Evolutionary conservation across 2,888 invertebrate species (phyloP).

Genomic region (Lepidochitona cinerea): DNA sequence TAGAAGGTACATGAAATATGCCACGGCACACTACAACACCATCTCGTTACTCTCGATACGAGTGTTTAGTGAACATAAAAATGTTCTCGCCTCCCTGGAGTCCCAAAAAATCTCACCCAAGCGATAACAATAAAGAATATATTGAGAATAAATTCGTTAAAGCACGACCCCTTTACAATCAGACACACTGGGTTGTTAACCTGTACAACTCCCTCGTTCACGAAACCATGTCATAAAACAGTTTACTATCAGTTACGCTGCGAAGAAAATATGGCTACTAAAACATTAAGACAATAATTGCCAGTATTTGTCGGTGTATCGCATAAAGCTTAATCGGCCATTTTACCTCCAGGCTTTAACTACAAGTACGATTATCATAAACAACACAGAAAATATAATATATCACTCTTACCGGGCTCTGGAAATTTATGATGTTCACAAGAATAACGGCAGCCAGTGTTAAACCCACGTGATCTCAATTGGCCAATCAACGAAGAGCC

Average conservation of each 20-base stretch:
- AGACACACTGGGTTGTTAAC: no score
- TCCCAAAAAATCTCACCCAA: no score
- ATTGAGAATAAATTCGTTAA: no score
- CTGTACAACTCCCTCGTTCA: no score
- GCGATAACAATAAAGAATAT: no score
- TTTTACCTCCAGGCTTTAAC: neutral
- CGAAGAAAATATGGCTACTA: neutral
- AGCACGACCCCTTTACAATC: no score
- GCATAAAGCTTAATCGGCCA: neutral
- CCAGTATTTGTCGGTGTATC: neutral
- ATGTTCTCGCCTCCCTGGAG: no score
- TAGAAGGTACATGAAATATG: no score
- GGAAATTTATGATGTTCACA: neutral
- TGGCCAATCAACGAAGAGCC: neutral
- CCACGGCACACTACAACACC: no score
- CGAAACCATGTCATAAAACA: no score
- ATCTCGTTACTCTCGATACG: no score
- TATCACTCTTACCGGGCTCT: slow-evolving; percentile 2
- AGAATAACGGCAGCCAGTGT: neutral
- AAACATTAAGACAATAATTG: neutral
- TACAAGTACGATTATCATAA: slow-evolving; percentile 3
- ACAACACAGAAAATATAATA: slow-evolving; percentile 9
- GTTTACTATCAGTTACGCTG: neutral
- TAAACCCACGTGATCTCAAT: neutral
- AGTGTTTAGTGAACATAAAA: no score